Percentiles rank a stretch among this genome's conserved stretches.
Evolutionary conservation across 2,113 vertebrate genomes (phyloP).

Genomic region (Oriolus oriolus): DNA sequence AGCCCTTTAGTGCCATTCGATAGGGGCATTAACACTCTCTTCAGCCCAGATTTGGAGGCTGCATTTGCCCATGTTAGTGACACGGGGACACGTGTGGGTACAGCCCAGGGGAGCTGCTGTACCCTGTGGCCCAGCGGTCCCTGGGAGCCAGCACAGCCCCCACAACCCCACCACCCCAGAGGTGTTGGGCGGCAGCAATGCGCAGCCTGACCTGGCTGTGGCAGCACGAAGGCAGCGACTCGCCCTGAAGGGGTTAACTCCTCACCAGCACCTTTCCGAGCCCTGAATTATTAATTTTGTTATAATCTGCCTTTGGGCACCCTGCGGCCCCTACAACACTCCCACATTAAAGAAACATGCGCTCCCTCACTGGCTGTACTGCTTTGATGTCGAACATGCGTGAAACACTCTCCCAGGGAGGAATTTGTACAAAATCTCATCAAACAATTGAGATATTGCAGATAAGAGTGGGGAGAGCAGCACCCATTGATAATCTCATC

Average conservation of each 20-base stretch:
- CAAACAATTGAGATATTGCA: neutral
- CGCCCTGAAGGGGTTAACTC: conserved; percentile 7
- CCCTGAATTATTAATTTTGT: conserved; percentile 61
- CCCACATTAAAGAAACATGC: conserved; percentile 44
- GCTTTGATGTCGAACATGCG: conserved; percentile 59
- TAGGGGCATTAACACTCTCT: neutral
- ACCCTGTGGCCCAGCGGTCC: rapidly evolving
- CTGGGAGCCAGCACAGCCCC: neutral
- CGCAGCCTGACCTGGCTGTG: neutral
- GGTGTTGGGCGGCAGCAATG: rapidly evolving
- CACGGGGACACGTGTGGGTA: rapidly evolving
- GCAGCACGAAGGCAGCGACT: rapidly evolving
- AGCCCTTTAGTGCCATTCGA: neutral
- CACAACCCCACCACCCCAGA: rapidly evolving
- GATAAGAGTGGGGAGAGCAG: neutral
- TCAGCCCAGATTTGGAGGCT: neutral
- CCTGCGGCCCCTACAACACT: conserved; percentile 13
- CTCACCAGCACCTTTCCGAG: neutral
- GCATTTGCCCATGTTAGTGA: rapidly evolving
- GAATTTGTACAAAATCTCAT: neutral
- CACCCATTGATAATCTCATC: rapidly evolving
- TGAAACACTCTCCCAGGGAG: conserved; percentile 19
- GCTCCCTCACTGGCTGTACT: neutral
- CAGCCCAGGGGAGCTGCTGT: neutral
- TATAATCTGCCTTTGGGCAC: conserved; percentile 52